Base-by-base conservation (phyloP, 2,113 vertebrate species). In the Prunella himalayana region DNA sequence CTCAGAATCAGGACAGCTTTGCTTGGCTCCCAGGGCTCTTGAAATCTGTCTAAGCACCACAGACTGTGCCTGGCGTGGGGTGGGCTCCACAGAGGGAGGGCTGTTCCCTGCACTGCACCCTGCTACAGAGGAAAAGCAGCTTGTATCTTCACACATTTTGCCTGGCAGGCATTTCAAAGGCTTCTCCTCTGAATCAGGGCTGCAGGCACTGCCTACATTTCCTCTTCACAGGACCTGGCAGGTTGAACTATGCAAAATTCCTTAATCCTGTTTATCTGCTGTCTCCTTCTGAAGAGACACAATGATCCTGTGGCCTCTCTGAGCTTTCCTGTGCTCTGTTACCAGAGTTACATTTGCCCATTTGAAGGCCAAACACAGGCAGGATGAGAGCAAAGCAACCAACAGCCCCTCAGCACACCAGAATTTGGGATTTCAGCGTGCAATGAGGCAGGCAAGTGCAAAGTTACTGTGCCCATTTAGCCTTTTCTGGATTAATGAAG, bases 131-230 rank as follows among this genome's bases (percentile, higher is more conserved):
- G 96, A 92, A 95, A 94, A 94, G 68, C 47, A 53, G 90, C 65
- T 78, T 75, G 39, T 63, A 44, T 73, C 91, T 88, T 42, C 83
- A 68, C 68, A 49, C 24, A 1, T 86, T 83, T 86, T 5, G 3
- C 41, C 95, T 90, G 92, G 90, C 95, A 96, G 64, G 64, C 68
- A 51, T 94, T 95, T 96, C 92, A 96, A 96, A 97, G 90, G 88
- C 72, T 95, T 93, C 90, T 97, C 54, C 75, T 83, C 60, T 60
- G 60, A 90, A 88, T 81, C 77, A 61, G 57, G 80, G 80, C 88
- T 93, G 68, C 85, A 94, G 85, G 85, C 88, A 45, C 79, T 95
- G 92, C 82, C 82, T 95, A 21, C 92, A n/a, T 95, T 96, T 95
- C 94, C 93, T 92, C 82, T 78, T 22, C 65, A 27, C 92, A 93